Evolutionary conservation across 2,888 invertebrate species (phyloP).

Genomic region (Agriopis aurantiaria): DNA sequence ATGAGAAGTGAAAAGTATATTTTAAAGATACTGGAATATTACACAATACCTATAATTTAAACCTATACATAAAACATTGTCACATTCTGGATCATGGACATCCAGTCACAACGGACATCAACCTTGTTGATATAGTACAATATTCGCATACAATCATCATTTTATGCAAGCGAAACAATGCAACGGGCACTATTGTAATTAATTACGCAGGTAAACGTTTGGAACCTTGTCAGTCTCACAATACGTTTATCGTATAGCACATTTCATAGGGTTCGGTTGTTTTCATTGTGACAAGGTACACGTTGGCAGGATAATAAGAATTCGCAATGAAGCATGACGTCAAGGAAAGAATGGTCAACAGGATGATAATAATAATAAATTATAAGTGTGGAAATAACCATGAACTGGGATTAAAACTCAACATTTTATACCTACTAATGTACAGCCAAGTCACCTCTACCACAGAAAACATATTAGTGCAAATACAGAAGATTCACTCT

Average conservation of each 20-base stretch:
- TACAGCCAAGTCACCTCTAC: neutral
- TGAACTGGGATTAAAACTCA: neutral
- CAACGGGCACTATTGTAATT: neutral
- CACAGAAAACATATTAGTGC: no score
- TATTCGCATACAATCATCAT: constrained; percentile 1
- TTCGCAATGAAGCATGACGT: neutral
- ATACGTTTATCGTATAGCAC: neutral
- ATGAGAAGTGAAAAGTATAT: no score
- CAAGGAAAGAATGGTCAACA: neutral
- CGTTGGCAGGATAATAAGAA: neutral
- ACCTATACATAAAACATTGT: neutral
- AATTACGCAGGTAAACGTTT: neutral
- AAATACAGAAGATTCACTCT: no score
- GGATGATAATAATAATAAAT: neutral
- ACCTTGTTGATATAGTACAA: neutral
- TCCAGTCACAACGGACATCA: neutral
- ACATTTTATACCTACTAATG: neutral
- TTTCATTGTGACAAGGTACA: neutral
- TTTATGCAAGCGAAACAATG: neutral
- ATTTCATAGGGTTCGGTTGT: neutral
- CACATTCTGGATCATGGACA: neutral
- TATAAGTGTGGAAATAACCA: neutral
- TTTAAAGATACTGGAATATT: no score
- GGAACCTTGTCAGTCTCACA: neutral
- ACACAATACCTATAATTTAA: no score